phyloP scores from a whole-genome alignment of 2,113 vertebrate genomes.

The Micronisus gabar region DNA sequence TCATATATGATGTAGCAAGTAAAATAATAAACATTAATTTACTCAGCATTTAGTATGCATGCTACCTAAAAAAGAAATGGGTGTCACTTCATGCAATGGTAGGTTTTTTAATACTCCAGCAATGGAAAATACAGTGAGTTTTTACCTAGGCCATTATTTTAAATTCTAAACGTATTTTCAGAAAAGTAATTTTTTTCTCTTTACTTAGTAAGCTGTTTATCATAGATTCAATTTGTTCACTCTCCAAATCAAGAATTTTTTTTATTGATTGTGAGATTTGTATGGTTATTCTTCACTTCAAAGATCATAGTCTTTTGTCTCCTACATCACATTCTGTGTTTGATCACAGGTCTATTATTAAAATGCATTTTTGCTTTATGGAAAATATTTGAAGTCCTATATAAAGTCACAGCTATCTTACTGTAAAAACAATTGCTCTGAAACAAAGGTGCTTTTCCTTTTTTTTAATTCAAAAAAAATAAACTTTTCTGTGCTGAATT shows the following conservation, averaged over 20 bases:
- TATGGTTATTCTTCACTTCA: neutral
- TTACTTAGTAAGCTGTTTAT: neutral
- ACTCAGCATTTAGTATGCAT: neutral
- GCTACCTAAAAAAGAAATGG: neutral
- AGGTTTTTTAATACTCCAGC: neutral
- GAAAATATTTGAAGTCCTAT: neutral
- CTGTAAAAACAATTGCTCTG: neutral
- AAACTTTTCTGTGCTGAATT: neutral
- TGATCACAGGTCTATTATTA: neutral
- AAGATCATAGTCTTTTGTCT: neutral
- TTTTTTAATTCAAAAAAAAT: neutral
- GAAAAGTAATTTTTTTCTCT: neutral
- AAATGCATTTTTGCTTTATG: neutral
- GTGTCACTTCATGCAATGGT: neutral
- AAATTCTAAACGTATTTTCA: neutral
- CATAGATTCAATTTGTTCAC: neutral
- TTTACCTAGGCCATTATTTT: neutral
- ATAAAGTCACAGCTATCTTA: neutral
- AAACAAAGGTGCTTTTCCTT: neutral
- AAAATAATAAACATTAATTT: neutral
- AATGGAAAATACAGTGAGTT: neutral
- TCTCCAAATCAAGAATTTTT: neutral
- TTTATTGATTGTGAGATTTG: neutral
- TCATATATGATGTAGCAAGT: neutral
- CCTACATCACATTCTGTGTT: neutral